Base-by-base conservation (phyloP, 2,888 invertebrate species). In the Drosophila siamana region DNA sequence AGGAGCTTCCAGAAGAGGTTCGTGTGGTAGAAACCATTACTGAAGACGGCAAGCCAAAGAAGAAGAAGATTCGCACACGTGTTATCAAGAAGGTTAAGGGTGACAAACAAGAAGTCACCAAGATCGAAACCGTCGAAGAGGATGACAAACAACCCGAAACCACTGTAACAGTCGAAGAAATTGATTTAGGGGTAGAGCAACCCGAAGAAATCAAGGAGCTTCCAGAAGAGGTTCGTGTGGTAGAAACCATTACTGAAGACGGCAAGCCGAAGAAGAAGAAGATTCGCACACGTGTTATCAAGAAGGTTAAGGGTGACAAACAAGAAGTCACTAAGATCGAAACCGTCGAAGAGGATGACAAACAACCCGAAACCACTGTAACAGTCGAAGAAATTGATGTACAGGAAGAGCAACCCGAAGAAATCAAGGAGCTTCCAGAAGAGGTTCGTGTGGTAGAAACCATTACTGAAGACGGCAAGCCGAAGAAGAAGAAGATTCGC, bases 271-370 rank as follows among this genome's bases (percentile, higher is more conserved):
- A 48, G 41, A 62, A 62, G 46, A 62, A 47, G 55, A 62, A 62
- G 62, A 62, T 62, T 0, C 62, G 62, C 47, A 62, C 62, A 13
- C 69, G 72, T 2, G 63, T 73, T 0, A 69, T 73, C 44, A 73
- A 73, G 47, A 73, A 73, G 66, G 59, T 73, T 24, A 73, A 70
- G 70, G 72, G 72, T n/a, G 72, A 69, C 36, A 63, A 48, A 7
- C 63, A 63, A 63, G 63, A 63, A 22, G 56, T 63, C 26, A 63
- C 63, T 19, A 63, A 56, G 36, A 63, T 70, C 44, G 70, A 70
- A 63, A 63, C 62, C 1, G 40, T 70, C 9, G 56, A 63, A 26
- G 63, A 63, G 13, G 70, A 66, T 59, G 70, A 59, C 67, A 67
- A 70, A 13, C 54, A 36, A 15, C 56, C 64, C 28, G 36, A 69